Evolutionary conservation across 2,113 vertebrate species (phyloP), one percentile per base, ranked within the genome.

Genomic region (Diphyllodes magnificus): DNA sequence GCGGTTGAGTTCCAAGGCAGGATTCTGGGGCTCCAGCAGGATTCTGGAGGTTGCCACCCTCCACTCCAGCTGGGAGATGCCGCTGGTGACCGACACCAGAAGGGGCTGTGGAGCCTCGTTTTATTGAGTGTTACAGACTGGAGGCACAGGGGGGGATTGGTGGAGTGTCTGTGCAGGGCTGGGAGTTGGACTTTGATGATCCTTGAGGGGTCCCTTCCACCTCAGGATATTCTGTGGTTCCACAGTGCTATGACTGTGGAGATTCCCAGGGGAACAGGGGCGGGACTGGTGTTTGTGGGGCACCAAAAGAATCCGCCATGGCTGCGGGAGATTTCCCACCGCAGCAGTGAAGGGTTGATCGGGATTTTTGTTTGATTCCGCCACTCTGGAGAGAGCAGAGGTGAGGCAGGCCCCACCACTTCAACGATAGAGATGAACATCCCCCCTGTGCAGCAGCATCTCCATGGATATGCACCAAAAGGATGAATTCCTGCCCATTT

Each of bases 271-370:
- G 25, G 39, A 69, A 30, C 0, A 1, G 20, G n/a, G 9, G 9
- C 0, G 8, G 56, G 23, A 5, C 16, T 53, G n/a, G 4, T 13
- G 11, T 7, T 49, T 7, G 13, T 72, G 35, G 44, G 35, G 18
- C 44, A 54, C 27, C 53, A 56, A 15, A 71, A 10, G 25, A 23
- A 42, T 25, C 35, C 33, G 63, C 11, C 4, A 0, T 15, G 30
- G 23, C 45, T 39, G 15, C 5, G 23, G 40, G 69, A 40, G 12
- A 7, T 23, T 54, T 45, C 47, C 25, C 44, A 15, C 28, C 15
- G 4, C 3, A 3, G 3, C 56, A 13, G 13, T 0, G 4, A 47
- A 54, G 11, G 7, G 13, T 7, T 15, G n/a, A 15, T 9, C 0
- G 0, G 8, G 49, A 23, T 18, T 78, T 69, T 44, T 50, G 33